A percentile compares a stretch with the other conserved stretches of the same genome.
Conservation (phyloP, 1,140 invertebrate genomes). For the Grapholita molesta region DNA sequence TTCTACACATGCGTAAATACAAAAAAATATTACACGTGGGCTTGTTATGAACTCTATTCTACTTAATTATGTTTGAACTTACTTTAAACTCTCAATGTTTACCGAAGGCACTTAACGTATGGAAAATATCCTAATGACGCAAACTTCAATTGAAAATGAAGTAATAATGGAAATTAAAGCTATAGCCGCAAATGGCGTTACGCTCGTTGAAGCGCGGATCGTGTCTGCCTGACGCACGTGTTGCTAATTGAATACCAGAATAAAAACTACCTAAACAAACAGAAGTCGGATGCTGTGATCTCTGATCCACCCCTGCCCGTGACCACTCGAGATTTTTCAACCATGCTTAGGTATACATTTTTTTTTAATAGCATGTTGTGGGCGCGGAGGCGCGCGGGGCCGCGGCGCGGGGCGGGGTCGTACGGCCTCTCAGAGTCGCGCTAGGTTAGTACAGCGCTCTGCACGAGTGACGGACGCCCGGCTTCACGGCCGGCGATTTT, state of each 20-base stretch:
- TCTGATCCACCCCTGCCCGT: constrained; percentile 33
- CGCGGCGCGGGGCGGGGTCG: constrained; percentile 57
- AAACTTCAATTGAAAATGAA: background rate
- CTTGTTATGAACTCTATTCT: background rate
- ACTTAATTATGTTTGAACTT: background rate
- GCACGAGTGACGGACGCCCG: constrained; percentile 74
- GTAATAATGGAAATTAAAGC: background rate
- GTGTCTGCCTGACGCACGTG: constrained; percentile 39
- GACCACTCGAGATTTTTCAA: constrained; percentile 50
- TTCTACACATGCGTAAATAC: background rate
- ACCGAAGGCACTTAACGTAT: background rate
- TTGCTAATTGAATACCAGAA: constrained; percentile 61
- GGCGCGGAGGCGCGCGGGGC: constrained; percentile 50
- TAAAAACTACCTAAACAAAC: constrained; percentile 32
- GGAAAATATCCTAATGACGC: background rate
- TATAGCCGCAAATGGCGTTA: background rate
- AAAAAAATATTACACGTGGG: too few species aligned
- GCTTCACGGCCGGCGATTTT: constrained; percentile 69
- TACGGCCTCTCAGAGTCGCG: constrained; percentile 57
- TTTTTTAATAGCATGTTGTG: constrained; percentile 55
- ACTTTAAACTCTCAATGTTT: background rate
- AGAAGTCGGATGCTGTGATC: constrained; percentile 26
- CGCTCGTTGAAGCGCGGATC: constrained; percentile 41
- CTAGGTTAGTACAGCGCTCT: constrained; percentile 72
- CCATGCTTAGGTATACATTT: constrained; percentile 31